Evolutionary conservation across 1,140 invertebrate genomes (phyloP).

Genomic region (Papilio machaon): DNA sequence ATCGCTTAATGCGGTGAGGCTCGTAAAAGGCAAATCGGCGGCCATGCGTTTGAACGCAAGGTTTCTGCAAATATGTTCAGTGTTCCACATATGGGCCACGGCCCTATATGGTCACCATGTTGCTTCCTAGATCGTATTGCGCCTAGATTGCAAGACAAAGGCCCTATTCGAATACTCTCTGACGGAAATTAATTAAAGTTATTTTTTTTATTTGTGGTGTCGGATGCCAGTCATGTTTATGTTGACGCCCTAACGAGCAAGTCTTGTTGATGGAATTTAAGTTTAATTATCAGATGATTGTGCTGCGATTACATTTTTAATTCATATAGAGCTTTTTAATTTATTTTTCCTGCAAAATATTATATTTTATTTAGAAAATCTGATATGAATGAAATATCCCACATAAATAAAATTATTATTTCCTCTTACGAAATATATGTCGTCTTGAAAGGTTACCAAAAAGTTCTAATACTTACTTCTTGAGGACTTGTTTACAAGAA

Average conservation of each 20-base stretch:
- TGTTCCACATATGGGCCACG: constrained; percentile 39
- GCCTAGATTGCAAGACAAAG: constrained; percentile 43
- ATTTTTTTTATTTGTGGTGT: constrained; percentile 2
- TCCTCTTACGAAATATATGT: too few relatives aligned
- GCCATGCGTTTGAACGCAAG: constrained; percentile 42
- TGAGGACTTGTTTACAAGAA: neutral
- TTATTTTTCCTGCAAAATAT: neutral
- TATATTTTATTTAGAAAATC: too few relatives aligned
- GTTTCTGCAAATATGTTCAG: constrained; percentile 40
- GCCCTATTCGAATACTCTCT: constrained; percentile 42
- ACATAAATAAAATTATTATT: too few relatives aligned
- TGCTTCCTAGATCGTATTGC: constrained; percentile 47
- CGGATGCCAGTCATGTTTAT: neutral
- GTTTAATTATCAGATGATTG: neutral
- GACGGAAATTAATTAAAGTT: constrained; percentile 22
- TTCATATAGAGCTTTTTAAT: neutral
- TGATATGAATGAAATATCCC: too few relatives aligned
- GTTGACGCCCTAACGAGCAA: neutral
- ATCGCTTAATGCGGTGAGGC: constrained; percentile 3
- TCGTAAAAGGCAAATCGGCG: constrained; percentile 42
- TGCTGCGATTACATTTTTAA: neutral
- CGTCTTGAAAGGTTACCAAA: too few relatives aligned
- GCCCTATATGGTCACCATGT: constrained; percentile 42
- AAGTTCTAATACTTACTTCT: neutral
- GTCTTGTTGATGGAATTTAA: neutral